Percentiles rank a stretch among this genome's conserved stretches.
These are phyloP conservation scores for Salvelinus alpinus DNA, from an alignment of 2,113 vertebrate species.

Conservation along the genomic window DNA sequence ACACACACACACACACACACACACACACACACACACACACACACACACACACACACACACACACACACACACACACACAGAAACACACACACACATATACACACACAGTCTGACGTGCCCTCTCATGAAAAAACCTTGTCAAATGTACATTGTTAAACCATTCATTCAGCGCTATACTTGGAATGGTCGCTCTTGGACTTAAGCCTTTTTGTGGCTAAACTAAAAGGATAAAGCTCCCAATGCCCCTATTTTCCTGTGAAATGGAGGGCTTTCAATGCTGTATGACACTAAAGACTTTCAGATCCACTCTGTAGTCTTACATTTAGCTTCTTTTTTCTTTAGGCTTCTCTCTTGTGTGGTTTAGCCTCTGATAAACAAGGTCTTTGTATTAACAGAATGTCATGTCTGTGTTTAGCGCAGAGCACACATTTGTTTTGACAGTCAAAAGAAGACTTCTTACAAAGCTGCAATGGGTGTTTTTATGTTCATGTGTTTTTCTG, in stretches of 20 bases:
- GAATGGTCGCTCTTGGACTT: background rate
- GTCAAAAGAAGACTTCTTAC: slow-evolving; percentile 20
- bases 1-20: too few relatives aligned
- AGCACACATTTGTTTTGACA: slow-evolving; percentile 32
- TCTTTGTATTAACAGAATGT: too few relatives aligned
- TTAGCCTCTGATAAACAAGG: too few relatives aligned
- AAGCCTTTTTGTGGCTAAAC: background rate
- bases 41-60: too few relatives aligned
- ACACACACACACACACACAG: too few relatives aligned
- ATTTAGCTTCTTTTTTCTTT: too few relatives aligned
- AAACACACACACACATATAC: too few relatives aligned
- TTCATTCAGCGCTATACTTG: background rate
- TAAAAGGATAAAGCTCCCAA: background rate
- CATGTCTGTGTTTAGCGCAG: background rate
- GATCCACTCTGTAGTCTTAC: too few relatives aligned
- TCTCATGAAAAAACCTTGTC: background rate
- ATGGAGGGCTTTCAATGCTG: background rate
- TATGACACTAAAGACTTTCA: too few relatives aligned
- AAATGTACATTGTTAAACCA: background rate
- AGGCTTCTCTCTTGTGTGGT: too few relatives aligned
- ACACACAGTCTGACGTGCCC: too few relatives aligned
- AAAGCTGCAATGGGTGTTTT: slow-evolving; percentile 17
- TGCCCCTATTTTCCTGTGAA: background rate
- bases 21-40: too few relatives aligned
- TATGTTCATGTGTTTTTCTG: slow-evolving; percentile 41